Evolutionary conservation across 2,888 invertebrate genomes (phyloP).

Genomic region (Drosophila austrosaltans): DNA sequence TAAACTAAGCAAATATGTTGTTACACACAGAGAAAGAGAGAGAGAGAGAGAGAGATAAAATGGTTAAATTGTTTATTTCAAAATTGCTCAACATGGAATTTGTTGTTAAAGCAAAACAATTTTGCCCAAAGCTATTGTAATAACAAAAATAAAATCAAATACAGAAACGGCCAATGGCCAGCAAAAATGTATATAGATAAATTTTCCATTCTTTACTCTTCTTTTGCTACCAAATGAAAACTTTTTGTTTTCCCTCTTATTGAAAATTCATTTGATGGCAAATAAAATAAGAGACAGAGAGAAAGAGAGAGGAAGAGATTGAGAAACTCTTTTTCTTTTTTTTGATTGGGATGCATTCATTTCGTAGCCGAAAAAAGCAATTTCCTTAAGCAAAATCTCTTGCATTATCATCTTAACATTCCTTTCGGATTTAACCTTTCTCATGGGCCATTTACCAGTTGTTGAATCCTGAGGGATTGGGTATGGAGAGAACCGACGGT

Average conservation of each 20-base stretch:
- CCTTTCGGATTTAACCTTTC: constrained; percentile 17
- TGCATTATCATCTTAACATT: constrained; percentile 16
- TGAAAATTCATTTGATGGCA: constrained; percentile 11
- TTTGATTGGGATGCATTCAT: constrained; percentile 1
- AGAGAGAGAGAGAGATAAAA: neutral
- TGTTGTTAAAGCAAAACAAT: constrained; percentile 8
- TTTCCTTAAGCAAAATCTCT: constrained; percentile 6
- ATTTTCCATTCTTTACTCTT: constrained; percentile 5
- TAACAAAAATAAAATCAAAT: neutral
- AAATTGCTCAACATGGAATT: constrained; percentile 5
- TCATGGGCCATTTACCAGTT: constrained; percentile 15
- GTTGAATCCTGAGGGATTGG: neutral
- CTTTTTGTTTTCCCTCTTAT: neutral
- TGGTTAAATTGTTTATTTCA: constrained; percentile 12
- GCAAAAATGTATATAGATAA: constrained; percentile 1
- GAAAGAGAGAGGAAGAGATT: neutral
- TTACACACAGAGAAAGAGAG: neutral
- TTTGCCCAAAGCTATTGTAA: constrained; percentile 1
- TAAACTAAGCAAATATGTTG: constrained; percentile 14
- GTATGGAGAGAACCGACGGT: neutral
- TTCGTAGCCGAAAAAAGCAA: constrained; percentile 8
- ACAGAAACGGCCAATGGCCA: neutral
- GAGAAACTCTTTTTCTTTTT: neutral
- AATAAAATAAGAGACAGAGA: neutral
- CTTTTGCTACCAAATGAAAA: neutral